Percentiles rank a stretch among this genome's conserved stretches.
These are phyloP conservation scores for Zophobas morio DNA, from an alignment of 1,140 invertebrate genomes.

Conservation along the genomic window DNA sequence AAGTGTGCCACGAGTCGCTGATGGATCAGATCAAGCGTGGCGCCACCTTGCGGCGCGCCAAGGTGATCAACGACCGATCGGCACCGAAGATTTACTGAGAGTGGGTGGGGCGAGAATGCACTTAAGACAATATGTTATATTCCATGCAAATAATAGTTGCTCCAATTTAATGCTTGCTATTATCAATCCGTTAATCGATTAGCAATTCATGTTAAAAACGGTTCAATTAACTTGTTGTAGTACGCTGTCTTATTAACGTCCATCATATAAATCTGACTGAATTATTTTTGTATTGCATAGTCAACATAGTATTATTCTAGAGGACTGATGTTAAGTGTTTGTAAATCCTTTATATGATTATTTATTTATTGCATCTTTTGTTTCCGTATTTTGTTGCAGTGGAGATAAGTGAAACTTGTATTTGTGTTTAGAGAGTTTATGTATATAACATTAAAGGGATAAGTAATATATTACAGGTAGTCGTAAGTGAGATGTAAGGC, in stretches of 20 bases:
- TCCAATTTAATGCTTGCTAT: slow-evolving; percentile 42
- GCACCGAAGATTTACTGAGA: slow-evolving; percentile 65
- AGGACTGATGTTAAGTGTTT: slow-evolving; percentile 53
- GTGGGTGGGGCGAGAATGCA: neutral
- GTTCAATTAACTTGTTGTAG: slow-evolving; percentile 54
- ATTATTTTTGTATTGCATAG: slow-evolving; percentile 57
- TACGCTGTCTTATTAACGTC: slow-evolving; percentile 55
- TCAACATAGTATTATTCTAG: slow-evolving; percentile 54
- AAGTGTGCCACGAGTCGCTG: slow-evolving; percentile 80
- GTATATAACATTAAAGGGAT: slow-evolving; percentile 21
- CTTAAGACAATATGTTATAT: slow-evolving; percentile 26
- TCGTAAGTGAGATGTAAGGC: slow-evolving; percentile 18
- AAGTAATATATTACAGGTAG: slow-evolving; percentile 39
- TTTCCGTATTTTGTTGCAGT: slow-evolving; percentile 9
- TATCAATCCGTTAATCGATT: slow-evolving; percentile 24
- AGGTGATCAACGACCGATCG: slow-evolving; percentile 66
- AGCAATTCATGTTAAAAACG: slow-evolving; percentile 36
- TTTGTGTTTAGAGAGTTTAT: slow-evolving; percentile 40
- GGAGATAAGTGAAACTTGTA: neutral
- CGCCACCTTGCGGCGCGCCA: slow-evolving; percentile 78
- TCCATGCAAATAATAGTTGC: slow-evolving; percentile 24
- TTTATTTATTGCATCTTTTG: slow-evolving; percentile 42
- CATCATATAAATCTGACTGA: slow-evolving; percentile 57
- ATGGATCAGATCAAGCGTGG: slow-evolving; percentile 94
- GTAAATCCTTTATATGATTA: slow-evolving; percentile 37